phyloP scores from a whole-genome alignment of 2,113 vertebrate genomes.

The Ciconia stormi region DNA sequence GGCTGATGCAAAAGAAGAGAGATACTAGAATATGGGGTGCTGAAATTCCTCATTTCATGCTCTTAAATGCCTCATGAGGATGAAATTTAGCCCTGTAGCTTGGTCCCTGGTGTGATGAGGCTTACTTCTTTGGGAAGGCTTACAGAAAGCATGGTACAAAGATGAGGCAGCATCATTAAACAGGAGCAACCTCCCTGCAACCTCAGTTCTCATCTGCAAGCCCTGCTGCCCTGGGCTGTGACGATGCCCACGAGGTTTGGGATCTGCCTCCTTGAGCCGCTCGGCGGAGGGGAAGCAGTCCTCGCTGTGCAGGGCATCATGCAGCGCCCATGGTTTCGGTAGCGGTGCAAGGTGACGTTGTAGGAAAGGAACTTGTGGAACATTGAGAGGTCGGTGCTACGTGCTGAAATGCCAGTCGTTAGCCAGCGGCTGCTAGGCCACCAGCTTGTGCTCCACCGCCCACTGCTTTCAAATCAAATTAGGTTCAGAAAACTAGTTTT shows the following conservation, averaged over 20 bases:
- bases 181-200: background rate
- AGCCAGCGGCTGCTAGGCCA: accelerated
- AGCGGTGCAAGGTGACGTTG: accelerated
- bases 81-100: background rate
- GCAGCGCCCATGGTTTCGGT: accelerated
- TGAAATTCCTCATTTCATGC: background rate
- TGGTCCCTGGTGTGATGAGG: background rate
- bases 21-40: too few relatives aligned
- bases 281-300: accelerated
- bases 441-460: background rate
- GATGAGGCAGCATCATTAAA: background rate
- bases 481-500: background rate
- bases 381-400: accelerated
- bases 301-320: accelerated
- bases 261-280: background rate
- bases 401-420: background rate
- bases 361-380: background rate
- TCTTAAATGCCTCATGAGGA: accelerated
- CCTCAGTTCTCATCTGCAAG: background rate
- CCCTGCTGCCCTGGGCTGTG: background rate
- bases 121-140: background rate
- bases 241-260: background rate
- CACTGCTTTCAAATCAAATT: background rate
- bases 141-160: background rate
- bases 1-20: background rate